Percentiles rank a stretch among this genome's conserved stretches.
phyloP scores from a whole-genome alignment of 2,888 invertebrate genomes.

The Andrena bucephala region DNA sequence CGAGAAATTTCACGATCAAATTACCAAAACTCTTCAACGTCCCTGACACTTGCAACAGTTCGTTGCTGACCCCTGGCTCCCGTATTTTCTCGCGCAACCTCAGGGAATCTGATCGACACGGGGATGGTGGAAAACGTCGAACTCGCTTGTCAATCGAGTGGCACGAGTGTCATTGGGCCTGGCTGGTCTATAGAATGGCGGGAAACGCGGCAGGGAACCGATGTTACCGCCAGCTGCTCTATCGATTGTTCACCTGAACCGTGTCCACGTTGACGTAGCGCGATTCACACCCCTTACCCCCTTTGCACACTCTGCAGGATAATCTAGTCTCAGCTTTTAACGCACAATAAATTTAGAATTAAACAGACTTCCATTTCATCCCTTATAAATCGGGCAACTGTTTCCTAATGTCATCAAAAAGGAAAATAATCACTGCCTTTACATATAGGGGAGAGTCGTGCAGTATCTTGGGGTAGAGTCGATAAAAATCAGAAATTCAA shows the following conservation, averaged over 20 bases:
- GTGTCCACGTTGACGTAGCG: constrained; percentile 55
- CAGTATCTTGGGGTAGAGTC: no score
- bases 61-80: not conserved
- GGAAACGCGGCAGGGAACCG: constrained; percentile 80
- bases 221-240: constrained; percentile 82
- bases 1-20: not conserved
- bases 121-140: constrained; percentile 54
- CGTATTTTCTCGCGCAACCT: not conserved
- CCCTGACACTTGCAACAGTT: not conserved
- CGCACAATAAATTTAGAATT: not conserved
- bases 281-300: not conserved
- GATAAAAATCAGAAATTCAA: no score
- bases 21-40: not conserved
- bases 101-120: not conserved
- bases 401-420: no score
- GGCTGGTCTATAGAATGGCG: constrained; percentile 70
- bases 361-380: not conserved
- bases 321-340: not conserved
- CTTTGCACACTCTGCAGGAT: not conserved
- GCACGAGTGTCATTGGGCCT: constrained; percentile 70
- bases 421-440: no score
- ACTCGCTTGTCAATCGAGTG: constrained; percentile 63
- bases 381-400: not conserved
- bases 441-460: no score
- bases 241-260: constrained; percentile 79